Evolutionary conservation across 2,888 invertebrate genomes (phyloP).

Genomic region (Cylindroiulus punctatus): DNA sequence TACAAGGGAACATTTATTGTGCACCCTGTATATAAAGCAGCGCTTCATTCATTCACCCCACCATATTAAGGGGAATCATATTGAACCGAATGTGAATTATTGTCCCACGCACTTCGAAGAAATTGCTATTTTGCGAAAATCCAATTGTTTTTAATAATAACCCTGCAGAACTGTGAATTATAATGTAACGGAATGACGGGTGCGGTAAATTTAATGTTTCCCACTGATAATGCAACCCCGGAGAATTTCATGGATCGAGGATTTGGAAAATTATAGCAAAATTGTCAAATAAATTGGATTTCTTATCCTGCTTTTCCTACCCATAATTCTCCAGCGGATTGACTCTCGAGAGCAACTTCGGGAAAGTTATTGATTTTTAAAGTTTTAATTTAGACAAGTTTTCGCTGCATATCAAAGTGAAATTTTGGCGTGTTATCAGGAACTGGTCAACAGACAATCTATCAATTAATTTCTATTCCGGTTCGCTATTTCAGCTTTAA

Average conservation of each 20-base stretch:
- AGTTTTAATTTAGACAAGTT: slow-evolving; percentile 25
- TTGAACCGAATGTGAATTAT: background rate
- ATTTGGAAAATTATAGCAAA: slow-evolving; percentile 47
- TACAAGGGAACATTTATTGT: no score
- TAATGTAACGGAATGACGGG: background rate
- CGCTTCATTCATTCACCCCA: no score
- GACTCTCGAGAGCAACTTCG: slow-evolving; percentile 21
- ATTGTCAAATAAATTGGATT: slow-evolving; percentile 45
- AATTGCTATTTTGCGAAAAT: background rate
- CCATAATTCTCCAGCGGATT: slow-evolving; percentile 11
- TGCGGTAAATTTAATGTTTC: slow-evolving; percentile 40
- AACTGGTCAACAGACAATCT: no score
- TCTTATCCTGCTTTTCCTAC: slow-evolving; percentile 13
- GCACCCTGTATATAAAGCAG: no score
- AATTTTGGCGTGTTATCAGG: background rate
- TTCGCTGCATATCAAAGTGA: background rate
- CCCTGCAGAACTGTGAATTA: slow-evolving; percentile 11
- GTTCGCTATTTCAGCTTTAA: no score
- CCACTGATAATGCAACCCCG: slow-evolving; percentile 29
- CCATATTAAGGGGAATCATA: background rate
- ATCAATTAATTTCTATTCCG: no score
- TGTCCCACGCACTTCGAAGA: background rate
- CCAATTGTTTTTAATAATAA: slow-evolving; percentile 30
- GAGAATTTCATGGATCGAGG: slow-evolving; percentile 40
- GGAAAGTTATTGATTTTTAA: slow-evolving; percentile 2